Evolutionary conservation across 2,113 vertebrate species (phyloP), one percentile per base, ranked within the genome.

Genomic region (Hippocampus abdominalis): DNA sequence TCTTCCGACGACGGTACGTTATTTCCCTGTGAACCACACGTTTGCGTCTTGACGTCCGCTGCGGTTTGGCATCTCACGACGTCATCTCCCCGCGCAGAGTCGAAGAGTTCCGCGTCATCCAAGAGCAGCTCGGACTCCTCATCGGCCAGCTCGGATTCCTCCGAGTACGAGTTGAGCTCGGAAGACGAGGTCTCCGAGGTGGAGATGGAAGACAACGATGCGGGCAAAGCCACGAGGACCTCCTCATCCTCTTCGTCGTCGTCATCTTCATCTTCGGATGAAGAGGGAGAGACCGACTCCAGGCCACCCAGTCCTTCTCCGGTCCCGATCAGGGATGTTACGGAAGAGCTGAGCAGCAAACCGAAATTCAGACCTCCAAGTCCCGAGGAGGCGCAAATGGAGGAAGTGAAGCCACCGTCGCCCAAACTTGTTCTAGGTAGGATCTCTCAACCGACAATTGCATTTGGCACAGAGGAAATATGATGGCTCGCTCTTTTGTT

Each of bases 1-100:
- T 95, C 95, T 25, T 98, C 97, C 0, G 96, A 96, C 60, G 96
- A 93, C 27, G 96, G 96, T 96, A 90, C 39, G 62, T 60, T 4
- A 16, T 64, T 44, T 23, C 3, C 27, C 4, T 16, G 12, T 32
- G 13, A 16, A 10, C 3, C 4, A 32, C 62, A 18, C 13, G 15
- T 15, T 11, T 8, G 3, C 32, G n/a, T 39, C 20, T 0, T 51
- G 13, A 68, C 42, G 42, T 10, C 5, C 32, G 32, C 32, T 4
- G 16, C 44, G 2, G 20, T 44, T 68, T 0, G 57, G 48, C 21
- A n/a, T 29, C 23, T 29, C 8, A 18, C 62, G 2, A 12, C 54
- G 0, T 59, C 27, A 0, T 65, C 48, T 65, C 15, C 20, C n/a
- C n/a, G n/a, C 21, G 60, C 92, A 90, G 96, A 95, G 74, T 78